Percentiles rank a stretch among this genome's conserved stretches.
Evolutionary conservation across 1,140 invertebrate genomes (phyloP).

Genomic region (Hyles euphorbiae): DNA sequence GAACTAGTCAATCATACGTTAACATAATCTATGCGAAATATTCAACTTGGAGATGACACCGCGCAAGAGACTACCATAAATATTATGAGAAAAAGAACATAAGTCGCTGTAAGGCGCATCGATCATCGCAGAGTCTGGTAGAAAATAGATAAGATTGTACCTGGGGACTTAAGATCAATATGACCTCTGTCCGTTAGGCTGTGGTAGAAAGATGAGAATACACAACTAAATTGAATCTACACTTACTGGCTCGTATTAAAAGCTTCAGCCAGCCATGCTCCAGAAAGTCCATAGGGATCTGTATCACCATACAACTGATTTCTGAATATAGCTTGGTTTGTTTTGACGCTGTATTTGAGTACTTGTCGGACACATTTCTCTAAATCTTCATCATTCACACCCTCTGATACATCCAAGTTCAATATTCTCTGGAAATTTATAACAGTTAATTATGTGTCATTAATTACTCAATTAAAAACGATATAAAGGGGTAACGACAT

Average conservation of each 20-base stretch:
- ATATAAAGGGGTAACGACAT: not conserved
- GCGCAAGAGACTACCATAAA: too few relatives aligned
- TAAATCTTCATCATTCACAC: constrained; percentile 71
- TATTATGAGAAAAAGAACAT: too few relatives aligned
- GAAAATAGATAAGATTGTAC: too few relatives aligned
- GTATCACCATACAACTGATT: constrained; percentile 87
- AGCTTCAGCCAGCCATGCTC: constrained; percentile 83
- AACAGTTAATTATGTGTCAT: not conserved
- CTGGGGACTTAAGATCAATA: too few relatives aligned
- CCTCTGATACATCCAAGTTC: constrained; percentile 72
- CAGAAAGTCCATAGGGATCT: constrained; percentile 85
- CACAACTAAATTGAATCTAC: not conserved
- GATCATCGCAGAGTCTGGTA: too few relatives aligned
- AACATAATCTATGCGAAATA: too few relatives aligned
- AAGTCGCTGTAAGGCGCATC: too few relatives aligned
- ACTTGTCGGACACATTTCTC: constrained; percentile 76
- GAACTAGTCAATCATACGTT: too few relatives aligned
- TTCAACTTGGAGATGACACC: too few relatives aligned
- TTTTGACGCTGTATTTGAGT: constrained; percentile 83
- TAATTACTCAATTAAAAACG: not conserved
- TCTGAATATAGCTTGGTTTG: constrained; percentile 82
- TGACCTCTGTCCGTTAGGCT: too few relatives aligned
- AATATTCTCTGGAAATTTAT: constrained; percentile 62
- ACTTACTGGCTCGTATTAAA: constrained; percentile 87
- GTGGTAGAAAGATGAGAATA: too few relatives aligned